Base-by-base conservation (phyloP, 2,797 vertebrate species). In the Rhabdophis nuchalis region DNA sequence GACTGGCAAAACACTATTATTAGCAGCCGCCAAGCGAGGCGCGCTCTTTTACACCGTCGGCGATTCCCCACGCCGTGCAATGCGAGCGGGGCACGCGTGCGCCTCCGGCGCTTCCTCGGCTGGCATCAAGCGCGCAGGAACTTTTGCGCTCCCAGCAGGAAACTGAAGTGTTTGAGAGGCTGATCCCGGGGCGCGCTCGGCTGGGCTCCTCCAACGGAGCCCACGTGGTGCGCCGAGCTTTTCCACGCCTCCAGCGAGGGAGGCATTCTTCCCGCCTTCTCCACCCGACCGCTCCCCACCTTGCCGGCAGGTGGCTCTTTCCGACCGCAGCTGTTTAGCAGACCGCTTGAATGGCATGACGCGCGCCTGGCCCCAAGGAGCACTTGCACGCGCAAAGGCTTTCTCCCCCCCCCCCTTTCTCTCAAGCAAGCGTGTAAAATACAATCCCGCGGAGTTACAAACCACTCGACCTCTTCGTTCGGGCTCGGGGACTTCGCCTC, bases 251-350 rank as follows among this genome's bases (percentile, higher is more conserved):
- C 25, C 58, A 32, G 12, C 4, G 57, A 11, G 85, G 11, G 85
- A n/a, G 85, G 91, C 0, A 20, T 10, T 16, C 82, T 14, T 32
- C 32, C 87, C 57, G 25, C 6, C 23, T 14, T 86, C 56, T 46
- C 23, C 93, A 90, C 25, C 85, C 6, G 0, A 93, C 87, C 87
- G 91, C 94, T 41, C 89, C 72, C 6, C 11, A 9, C 14, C 54
- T 93, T 93, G 94, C 97, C 97, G 94, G 96, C 97, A 97, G 97
- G 96, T 96, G 97, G 97, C 97, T 95, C 95, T 95, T 97, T 93
- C 96, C 90, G 64, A 93, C 96, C 29, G 0, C 60, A 1, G 85
- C 91, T 54, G 5, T 4, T 64, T 1, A 4, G 6, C 11, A 3
- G 27, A 2, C 52, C 27, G 53, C 86, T 54, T 87, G 52, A 12